Base-by-base conservation (phyloP, 2,113 vertebrate species). In the Clarias gariepinus region DNA sequence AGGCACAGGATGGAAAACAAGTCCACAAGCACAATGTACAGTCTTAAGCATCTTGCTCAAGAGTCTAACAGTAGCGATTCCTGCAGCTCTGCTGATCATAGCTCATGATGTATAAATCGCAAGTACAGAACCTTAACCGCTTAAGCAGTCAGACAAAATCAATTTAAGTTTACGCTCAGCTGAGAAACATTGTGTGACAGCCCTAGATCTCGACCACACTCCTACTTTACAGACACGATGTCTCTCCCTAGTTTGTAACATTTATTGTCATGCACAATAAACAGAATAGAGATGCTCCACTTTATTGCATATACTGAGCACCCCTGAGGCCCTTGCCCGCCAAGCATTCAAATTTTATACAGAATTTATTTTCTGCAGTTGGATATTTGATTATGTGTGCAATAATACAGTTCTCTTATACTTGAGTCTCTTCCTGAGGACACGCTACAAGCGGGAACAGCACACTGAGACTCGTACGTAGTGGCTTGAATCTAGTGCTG, bases 251-350 rank as follows among this genome's bases (percentile, higher is more conserved):
- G 89, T 94, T 93, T 94, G 91, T 93, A 94, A 93, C 95, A 94
- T 94, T 94, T 94, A 93, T 92, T 89, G 92, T 92, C 94, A 94
- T 95, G 89, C 90, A 94, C 94, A 91, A 94, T 94, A 88, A 91
- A 95, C 94, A 91, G 84, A 86, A 84, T 86, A 68, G 85, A 90
- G 91, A 91, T 88, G 90, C 91, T 90, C 88, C 93, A 90, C 91
- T 93, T 91, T 89, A 90, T 91, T 92, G 91, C 87, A 91, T 89
- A 89, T 88, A 92, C 69, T 84, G 87, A 93, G 91, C 89, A 91
- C 91, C 92, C 91, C 89, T 85, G 82, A 88, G 91, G 87, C 87
- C 86, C 90, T 90, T 55, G 87, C 89, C 84, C 9, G 36, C 79
- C 89, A 88, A 83, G 85, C 89, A 89, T 82, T 91, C 90, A 90